Base-by-base conservation (phyloP, 1,140 invertebrate genomes). In the Saccostrea glomerata region DNA sequence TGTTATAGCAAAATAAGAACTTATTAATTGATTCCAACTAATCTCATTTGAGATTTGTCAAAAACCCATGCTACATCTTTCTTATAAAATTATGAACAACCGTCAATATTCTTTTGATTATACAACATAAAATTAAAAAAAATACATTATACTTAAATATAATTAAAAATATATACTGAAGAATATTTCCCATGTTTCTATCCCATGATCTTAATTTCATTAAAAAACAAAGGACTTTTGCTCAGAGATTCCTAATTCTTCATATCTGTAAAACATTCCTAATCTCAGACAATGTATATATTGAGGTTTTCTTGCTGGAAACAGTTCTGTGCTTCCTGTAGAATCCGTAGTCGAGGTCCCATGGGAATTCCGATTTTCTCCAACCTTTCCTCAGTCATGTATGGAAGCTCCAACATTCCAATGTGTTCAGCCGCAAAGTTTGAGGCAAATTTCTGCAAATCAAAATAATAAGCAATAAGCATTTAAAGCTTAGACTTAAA, bases 371-470 rank as follows among this genome's bases (percentile, higher is more conserved):
- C 98, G 92, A 99, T 97, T 88, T 98, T 98, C 91, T 98, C 96
- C 15, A 99, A 95, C 56, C 97, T 96, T 89, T 98, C 98, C 94
- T 99, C 98, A 6, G 97, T 98, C 90, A 99, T 95, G 95, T 98
- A 98, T 3, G 98, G 98, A 82, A 99, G 95, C 95, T 99, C 98
- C 54, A 98, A 97, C 95, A 98, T 97, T 15, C 98, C 98, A 40
- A 98, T 97, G 92, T 97, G 97, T 94, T 98, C 98, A 88, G 97
- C 97, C 92, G 98, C 98, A 92, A 99, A 97, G 55, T 97, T 96
- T 0, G 95, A 95, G 11, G 97, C 97, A 94, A 98, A 99, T 97
- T 98, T 98, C 98, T 98, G 95, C 23, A 96, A 47, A 96, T 93
- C 93, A 90, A 94, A 60, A 92, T 36, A 36, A 36, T 87, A 90